Base-by-base conservation (phyloP, 1,140 invertebrate species). In the Drosophila neocordata region DNA sequence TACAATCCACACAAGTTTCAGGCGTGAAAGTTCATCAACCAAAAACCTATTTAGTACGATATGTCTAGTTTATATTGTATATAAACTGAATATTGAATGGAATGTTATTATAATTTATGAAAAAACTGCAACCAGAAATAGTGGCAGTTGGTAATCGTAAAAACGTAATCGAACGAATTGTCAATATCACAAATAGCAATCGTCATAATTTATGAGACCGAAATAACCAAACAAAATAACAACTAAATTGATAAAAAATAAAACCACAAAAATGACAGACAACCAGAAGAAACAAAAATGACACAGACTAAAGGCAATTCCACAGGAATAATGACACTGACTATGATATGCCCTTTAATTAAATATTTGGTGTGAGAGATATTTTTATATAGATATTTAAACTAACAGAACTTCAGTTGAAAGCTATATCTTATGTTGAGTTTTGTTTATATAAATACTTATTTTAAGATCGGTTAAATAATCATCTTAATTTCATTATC, bases 131-230 rank as follows among this genome's bases (percentile, higher is more conserved):
- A 75, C 64, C 75, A 75, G 52, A 63, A 51, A 77, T 69, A 77
- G 77, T 67, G 67, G 66, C 75, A 78, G 78, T 88, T 75, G 74
- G 68, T 73, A 77, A 77, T 74, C 74, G 57, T 67, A 73, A 53
- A 52, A 35, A 52, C 35, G 41, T 48, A 48, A 48, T 48, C 41
- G 41, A 48, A 48, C 15, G 41, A 52, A 77, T 63, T 59, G 78
- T 52, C 56, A 56, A 58, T 48, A 56, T 34, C 72, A 76, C 12
- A 48, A 48, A 48, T 69, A 67, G 66, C 82, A 82, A 51, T 88
- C 74, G 83, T 87, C 75, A 82, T 87, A 82, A 87, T 88, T 87
- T 87, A 87, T 87, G 71, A 53, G 48, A 20, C 38, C 58, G 65
- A 44, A 74, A 85, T 68, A 73, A 66, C 73, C 69, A 63, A 76